Percentiles rank a stretch among this genome's conserved stretches.
Conservation (phyloP, 2,888 invertebrate genomes). For the Cephus spinipes region DNA sequence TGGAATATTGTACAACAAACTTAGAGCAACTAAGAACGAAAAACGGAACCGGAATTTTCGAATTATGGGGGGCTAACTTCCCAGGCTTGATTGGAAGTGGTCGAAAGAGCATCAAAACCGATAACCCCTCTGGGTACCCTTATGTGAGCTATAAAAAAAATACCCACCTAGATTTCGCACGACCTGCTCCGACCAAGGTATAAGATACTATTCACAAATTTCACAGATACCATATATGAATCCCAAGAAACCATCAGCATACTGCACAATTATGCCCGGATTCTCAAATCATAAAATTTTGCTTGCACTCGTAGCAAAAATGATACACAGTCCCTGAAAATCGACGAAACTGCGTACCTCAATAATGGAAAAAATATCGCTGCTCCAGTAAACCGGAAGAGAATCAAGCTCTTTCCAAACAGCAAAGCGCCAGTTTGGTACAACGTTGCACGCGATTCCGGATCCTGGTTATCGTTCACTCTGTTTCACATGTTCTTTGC, state of each 20-base stretch:
- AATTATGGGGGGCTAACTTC: too few relatives aligned
- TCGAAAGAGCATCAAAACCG: constrained; percentile 15
- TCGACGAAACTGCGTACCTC: neutral
- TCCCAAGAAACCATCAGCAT: neutral
- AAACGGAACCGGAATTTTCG: too few relatives aligned
- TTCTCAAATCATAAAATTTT: neutral
- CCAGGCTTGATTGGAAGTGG: constrained; percentile 21
- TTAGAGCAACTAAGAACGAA: too few relatives aligned
- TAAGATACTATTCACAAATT: neutral
- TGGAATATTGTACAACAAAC: too few relatives aligned
- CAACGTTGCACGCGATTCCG: neutral
- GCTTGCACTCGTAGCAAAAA: too few relatives aligned
- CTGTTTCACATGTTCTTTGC: neutral
- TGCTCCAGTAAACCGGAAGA: neutral
- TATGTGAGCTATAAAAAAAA: constrained; percentile 41
- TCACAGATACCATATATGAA: neutral
- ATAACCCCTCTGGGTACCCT: constrained; percentile 32
- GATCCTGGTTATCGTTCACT: neutral
- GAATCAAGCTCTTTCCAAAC: neutral
- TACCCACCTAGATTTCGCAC: constrained; percentile 34
- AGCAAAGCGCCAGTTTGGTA: neutral
- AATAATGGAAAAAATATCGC: neutral
- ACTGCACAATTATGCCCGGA: neutral
- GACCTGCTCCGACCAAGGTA: constrained; percentile 10
- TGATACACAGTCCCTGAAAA: neutral